Base-by-base conservation (phyloP, 2,888 invertebrate genomes). In the Metacarcinus magister region DNA sequence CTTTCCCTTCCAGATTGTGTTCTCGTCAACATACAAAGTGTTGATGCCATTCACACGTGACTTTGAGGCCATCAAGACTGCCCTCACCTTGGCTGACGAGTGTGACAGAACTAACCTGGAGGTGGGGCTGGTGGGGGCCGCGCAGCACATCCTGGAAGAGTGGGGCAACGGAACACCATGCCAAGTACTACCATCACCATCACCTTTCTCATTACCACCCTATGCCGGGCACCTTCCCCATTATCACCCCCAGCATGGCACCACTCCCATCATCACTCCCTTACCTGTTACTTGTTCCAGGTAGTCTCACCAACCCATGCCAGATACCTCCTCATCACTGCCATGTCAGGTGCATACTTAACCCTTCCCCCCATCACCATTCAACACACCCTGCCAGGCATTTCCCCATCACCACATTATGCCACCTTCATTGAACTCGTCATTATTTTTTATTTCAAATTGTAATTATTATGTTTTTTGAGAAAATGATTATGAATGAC, bases 121-220 rank as follows among this genome's bases (percentile, higher is more conserved):
- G 97, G 98, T 98, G 8, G 99, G 99, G 93, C 98, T 99, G 2
- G 98, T 98, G 97, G 99, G 98, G 39, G 98, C 99, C 0, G 98
- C 98, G 97, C 98, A 98, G 97, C 98, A 99, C 94, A 98, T 99
- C 67, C 98, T 98, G 67, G 98, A 98, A 95, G 99, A 99, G 97
- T 99, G 99, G 99, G 99, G 99, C 7, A 98, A 98, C 96, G 98
- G 98, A 97, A 99, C 98, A 93, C 98, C 98, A 13, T 98, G 99
- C 97, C 99, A 99, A 98, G 98, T 98, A 97, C 97, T 96, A 67
- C 23, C 54, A 54, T 16, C 16, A 16, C 54, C 54, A 8, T 8
- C 54, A 8, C 54, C 75, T 28, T 75, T 8, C 28, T 75, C 75
- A 75, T 8, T n/a, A 1, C 23, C 23, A 28, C 28, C 28, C 23